Base-by-base conservation (phyloP, 2,113 vertebrate species). In the Chaenogobius annularis region DNA sequence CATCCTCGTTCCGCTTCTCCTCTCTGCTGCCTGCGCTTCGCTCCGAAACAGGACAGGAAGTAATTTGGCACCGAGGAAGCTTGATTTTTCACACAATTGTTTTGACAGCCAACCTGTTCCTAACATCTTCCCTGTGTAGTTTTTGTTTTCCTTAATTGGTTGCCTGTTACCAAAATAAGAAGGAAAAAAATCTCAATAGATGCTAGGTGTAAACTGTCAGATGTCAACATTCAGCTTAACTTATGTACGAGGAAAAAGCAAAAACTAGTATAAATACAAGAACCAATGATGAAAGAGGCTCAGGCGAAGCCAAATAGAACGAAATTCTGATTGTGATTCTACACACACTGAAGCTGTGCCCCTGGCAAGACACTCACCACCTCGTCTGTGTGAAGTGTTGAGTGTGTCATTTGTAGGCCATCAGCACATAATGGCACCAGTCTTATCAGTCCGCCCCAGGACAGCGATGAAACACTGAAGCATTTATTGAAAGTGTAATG, bases 21-120 rank as follows among this genome's bases (percentile, higher is more conserved):
- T 74, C 73, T 48, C 74, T 65, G 63, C 61, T 66, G 72, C 65
- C 72, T 81, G 80, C 82, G 75, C 86, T 90, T 82, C 67, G 77
- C 86, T 89, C 83, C 86, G 79, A 85, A 85, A 88, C 77, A 83
- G 86, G 74, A 56, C 76, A 83, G 76, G 81, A 92, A 93, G 92
- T 93, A 89, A 91, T 90, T 90, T 59, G 55, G 68, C 77, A 79
- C 83, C 80, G 52, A 83, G 85, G 84, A 85, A 77, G 81, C 74
- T 79, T 86, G 84, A 80, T 84, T 90, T 83, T 72, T 66, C 79
- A 74, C 84, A 79, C 82, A 84, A 88, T 87, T 81, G 81, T 80
- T 85, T 80, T 77, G 89, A 91, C 89, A 90, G 90, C 71, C 70
- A 78, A 74, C 73, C 79, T 75, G 68, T 74, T 86, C 54, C 66